Conservation (phyloP, 2,888 invertebrate species). For the Agrotis ipsilon region DNA sequence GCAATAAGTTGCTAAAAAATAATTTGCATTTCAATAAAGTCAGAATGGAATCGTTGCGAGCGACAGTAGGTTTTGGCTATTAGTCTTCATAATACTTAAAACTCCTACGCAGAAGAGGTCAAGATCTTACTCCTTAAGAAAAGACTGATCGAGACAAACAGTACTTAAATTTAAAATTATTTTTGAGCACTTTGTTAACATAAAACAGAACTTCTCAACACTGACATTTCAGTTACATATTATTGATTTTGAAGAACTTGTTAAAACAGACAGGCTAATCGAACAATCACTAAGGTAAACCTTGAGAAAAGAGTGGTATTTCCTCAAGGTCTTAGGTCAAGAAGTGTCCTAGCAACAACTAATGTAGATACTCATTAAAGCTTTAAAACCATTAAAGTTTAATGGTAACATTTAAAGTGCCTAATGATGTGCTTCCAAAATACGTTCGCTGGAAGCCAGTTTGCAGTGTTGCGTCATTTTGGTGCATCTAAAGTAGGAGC, state of each 20-base stretch:
- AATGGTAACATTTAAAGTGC: constrained; percentile 9
- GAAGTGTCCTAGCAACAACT: not conserved
- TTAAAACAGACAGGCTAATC: constrained; percentile 3
- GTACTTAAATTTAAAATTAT: not conserved
- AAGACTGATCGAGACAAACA: not conserved
- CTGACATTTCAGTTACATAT: not conserved
- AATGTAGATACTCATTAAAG: constrained; percentile 1
- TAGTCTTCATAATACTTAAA: constrained; percentile 13
- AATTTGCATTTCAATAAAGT: constrained; percentile 50
- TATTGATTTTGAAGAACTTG: constrained; percentile 6
- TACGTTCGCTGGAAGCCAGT: constrained; percentile 47
- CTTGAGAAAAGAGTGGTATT: constrained; percentile 42
- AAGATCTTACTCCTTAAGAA: not conserved
- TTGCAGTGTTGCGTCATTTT: constrained; percentile 47
- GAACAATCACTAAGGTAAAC: constrained; percentile 12
- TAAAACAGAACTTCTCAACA: not conserved
- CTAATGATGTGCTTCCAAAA: constrained; percentile 44
- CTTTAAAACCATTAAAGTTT: constrained; percentile 7
- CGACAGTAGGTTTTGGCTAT: constrained; percentile 3
- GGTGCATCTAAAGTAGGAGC: constrained; percentile 53
- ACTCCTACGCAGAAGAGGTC: constrained; percentile 25
- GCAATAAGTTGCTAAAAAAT: constrained; percentile 58
- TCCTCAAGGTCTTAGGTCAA: constrained; percentile 10
- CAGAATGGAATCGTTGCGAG: constrained; percentile 13
- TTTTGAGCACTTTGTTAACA: not conserved